These are phyloP conservation scores for Pachycephala philippinensis DNA, from an alignment of 2,113 vertebrate species.

Conservation along the genomic window DNA sequence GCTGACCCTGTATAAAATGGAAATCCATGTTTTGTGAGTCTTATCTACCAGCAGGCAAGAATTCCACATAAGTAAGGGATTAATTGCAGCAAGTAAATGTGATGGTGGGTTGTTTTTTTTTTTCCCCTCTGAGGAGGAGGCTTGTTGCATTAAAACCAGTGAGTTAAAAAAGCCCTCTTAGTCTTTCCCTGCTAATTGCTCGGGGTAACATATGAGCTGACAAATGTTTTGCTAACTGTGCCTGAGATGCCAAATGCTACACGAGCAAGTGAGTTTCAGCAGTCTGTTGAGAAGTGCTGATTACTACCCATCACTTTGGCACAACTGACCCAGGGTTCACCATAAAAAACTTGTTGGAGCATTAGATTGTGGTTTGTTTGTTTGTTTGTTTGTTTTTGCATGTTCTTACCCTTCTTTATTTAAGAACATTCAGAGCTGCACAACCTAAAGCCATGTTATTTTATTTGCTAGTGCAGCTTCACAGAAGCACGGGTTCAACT, in stretches of 20 bases:
- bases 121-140: not conserved
- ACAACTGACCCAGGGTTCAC: not conserved
- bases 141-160: not conserved
- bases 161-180: not conserved
- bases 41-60: not conserved
- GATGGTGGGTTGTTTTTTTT: not conserved
- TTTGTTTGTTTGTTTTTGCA: not conserved
- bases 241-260: not conserved
- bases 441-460: not conserved
- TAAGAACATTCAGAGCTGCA: not conserved
- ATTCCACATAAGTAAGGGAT: not conserved
- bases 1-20: not conserved
- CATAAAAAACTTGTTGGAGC: not conserved
- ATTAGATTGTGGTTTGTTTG: not conserved
- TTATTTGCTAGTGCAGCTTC: not conserved
- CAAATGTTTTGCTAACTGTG: not conserved
- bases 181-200: not conserved
- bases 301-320: not conserved
- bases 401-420: not conserved
- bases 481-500: not conserved
- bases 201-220: not conserved
- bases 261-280: accelerated
- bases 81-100: not conserved
- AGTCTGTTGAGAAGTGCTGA: not conserved
- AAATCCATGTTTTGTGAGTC: not conserved